Evolutionary conservation across 1,140 invertebrate genomes (phyloP), one percentile per base, ranked within the genome.

Genomic region (Papilio aristodemus): DNA sequence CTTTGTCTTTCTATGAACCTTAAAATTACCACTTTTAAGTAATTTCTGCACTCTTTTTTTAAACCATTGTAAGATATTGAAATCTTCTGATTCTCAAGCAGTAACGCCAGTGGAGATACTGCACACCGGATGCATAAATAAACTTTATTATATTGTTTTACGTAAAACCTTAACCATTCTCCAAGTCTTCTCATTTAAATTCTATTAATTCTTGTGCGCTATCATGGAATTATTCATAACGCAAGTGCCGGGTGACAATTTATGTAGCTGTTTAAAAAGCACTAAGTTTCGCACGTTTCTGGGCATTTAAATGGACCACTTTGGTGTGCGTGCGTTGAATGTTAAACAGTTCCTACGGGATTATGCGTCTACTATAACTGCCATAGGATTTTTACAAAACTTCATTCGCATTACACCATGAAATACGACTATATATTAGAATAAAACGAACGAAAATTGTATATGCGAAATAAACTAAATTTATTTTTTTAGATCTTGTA

Each of bases 201-300:
- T 54, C 9, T 22, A 54, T 54, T 54, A 54, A 50, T 25, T 50
- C 46, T 19, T 9, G 46, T 54, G 19, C 19, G 19, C 46, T 22
- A 22, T 22, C 46, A 54, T 22, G 19, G 17, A 50, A 50, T 54
- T 25, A 54, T 54, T 54, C 46, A 54, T 54, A 54, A 54, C 22
- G 46, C 19, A 54, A 54, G 46, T 54, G 46, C 46, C 2, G 46
- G 46, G 46, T 54, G 46, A 54, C 46, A 54, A 54, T 54, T 54
- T 54, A 54, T 25, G 46, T 22, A 25, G 46, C 46, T 54, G 46
- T 25, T 54, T 54, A 54, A 50, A 50, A 50, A 54, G 46, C 46
- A 54, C 46, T 54, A 54, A 54, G 46, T 62, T 62, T 39, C 36
- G 59, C 59, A 62, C 27, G 27, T 62, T 11, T 36, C n/a, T 62